Base-by-base conservation (phyloP, 2,113 vertebrate species). In the Narcine bancroftii region DNA sequence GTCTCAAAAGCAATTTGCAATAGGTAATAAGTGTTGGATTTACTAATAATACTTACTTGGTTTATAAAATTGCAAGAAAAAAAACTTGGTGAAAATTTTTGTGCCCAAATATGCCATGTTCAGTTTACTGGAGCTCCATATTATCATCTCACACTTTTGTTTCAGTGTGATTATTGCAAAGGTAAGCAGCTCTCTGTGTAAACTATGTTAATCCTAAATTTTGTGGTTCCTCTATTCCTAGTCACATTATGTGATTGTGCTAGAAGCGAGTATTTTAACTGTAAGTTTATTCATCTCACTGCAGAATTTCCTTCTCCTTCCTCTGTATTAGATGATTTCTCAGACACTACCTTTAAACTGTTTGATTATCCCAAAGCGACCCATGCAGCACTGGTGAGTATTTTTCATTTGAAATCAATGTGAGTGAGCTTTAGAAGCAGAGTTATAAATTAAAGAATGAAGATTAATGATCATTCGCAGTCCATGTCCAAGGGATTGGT, bases 341-440 rank as follows among this genome's bases (percentile, higher is more conserved):
- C 39, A 69, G 45, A 29, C 47, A 29, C 89, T 6, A 10, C 89
- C 89, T 66, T 91, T 42, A 69, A 63, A 11, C 89, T 91, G 10
- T 91, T 91, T 71, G 89, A 91, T 13, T 39, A 91, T 91, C 89
- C 89, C 24, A 91, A 91, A 47, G 26, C 26, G 71, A 33, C 19
- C 65, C 65, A 91, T 69, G 63, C 89, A 91, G 89, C 89, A 69
- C 42, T 91, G 63, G 89, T 91, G 89, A 91, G 89, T 71, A 65
- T 36, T 89, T 65, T 65, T 60, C 50, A 60, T 89, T 89, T 66
- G 56, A 89, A n/a, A 36, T 6, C 60, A 69, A 19, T 39, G 24
- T 71, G 89, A 53, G 10, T 45, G 24, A 6, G n/a, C n/a, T n/a
- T 24, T 26, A 45, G 21, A 10, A 29, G 69, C 7, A 56, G 36